phyloP scores from a whole-genome alignment of 1,140 invertebrate genomes.

The Cydia amplana region DNA sequence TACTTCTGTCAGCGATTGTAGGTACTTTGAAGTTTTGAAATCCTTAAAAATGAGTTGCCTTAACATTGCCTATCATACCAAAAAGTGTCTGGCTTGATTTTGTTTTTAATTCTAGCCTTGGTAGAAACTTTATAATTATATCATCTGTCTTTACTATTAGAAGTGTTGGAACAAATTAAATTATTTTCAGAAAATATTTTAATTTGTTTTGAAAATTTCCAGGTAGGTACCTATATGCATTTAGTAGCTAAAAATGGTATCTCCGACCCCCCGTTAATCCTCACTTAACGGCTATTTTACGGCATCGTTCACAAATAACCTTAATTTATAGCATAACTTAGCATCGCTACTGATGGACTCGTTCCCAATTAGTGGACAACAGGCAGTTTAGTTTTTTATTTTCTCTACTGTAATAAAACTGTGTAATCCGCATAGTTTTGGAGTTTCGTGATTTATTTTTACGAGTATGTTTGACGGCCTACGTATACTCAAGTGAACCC shows the following conservation, averaged over 20 bases:
- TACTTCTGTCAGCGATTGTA: not conserved
- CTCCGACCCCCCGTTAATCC: slow-evolving; percentile 48
- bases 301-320: slow-evolving; percentile 52
- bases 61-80: too few relatives aligned
- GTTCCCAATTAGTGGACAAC: slow-evolving; percentile 22
- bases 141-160: too few relatives aligned
- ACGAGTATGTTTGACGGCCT: not conserved
- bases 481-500: not conserved
- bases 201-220: too few relatives aligned
- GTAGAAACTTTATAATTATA: too few relatives aligned
- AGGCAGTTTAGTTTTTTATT: slow-evolving; percentile 35
- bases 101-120: too few relatives aligned
- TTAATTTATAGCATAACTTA: slow-evolving; percentile 67
- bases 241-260: slow-evolving; percentile 10
- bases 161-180: too few relatives aligned
- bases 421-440: slow-evolving; percentile 3
- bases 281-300: slow-evolving; percentile 72
- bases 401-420: slow-evolving; percentile 29
- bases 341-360: slow-evolving; percentile 56
- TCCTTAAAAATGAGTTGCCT: too few relatives aligned
- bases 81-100: too few relatives aligned
- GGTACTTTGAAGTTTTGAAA: not conserved
- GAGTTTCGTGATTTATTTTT: slow-evolving; percentile 5
- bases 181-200: too few relatives aligned
- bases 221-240: too few relatives aligned